Evolutionary conservation across 2,888 invertebrate genomes (phyloP).

Genomic region (Diadegma fenestrale): DNA sequence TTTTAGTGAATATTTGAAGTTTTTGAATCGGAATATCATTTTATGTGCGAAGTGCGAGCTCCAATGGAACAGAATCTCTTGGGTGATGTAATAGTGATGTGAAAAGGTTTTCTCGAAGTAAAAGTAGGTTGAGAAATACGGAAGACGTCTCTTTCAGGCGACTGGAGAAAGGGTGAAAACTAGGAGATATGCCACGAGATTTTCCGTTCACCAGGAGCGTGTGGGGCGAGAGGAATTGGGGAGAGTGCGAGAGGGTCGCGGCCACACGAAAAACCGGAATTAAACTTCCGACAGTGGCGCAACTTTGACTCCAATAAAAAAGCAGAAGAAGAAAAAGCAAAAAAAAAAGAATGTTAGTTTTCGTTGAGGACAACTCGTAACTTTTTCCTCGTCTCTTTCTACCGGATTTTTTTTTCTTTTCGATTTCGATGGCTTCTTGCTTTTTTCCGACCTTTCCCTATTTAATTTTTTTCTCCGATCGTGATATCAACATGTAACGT

Average conservation of each 20-base stretch:
- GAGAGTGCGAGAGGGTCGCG: constrained; percentile 58
- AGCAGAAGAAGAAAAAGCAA: constrained; percentile 7
- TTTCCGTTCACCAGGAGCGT: constrained; percentile 75
- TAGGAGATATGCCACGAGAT: constrained; percentile 67
- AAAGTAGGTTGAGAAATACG: constrained; percentile 32
- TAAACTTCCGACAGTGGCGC: constrained; percentile 77
- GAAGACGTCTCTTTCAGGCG: constrained; percentile 29
- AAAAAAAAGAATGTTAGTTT: constrained; percentile 57
- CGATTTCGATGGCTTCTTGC: constrained; percentile 57
- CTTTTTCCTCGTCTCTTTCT: constrained; percentile 49
- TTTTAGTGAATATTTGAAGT: not conserved
- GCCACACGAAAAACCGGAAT: constrained; percentile 75
- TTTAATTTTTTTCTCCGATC: constrained; percentile 51
- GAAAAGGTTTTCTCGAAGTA: constrained; percentile 20
- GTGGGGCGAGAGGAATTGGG: constrained; percentile 33
- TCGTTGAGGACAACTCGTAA: constrained; percentile 54
- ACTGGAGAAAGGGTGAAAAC: constrained; percentile 24
- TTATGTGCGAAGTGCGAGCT: not conserved
- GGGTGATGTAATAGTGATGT: not conserved
- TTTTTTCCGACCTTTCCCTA: constrained; percentile 47
- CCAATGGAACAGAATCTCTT: constrained; percentile 14
- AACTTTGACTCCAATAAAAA: constrained; percentile 79
- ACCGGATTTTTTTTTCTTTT: constrained; percentile 74
- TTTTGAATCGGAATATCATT: not conserved
- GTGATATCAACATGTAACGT: constrained; percentile 32